Conservation (phyloP, 2,797 vertebrate species). For the Ptychadena robeensis region DNA sequence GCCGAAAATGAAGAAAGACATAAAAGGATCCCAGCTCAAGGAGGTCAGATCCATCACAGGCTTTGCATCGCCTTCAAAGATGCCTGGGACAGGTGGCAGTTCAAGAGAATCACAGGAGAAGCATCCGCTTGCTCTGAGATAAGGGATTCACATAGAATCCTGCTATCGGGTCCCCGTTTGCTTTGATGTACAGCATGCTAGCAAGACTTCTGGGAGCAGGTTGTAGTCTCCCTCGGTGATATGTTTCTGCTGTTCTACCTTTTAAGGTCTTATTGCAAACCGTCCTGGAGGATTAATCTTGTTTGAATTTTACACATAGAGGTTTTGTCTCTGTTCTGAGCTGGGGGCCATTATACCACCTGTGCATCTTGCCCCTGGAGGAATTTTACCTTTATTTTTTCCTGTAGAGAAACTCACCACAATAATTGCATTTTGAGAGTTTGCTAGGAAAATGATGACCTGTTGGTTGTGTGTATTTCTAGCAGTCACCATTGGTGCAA, state of each 20-base stretch:
- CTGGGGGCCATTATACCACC: slow-evolving; percentile 78
- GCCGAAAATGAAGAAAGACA: slow-evolving; percentile 98
- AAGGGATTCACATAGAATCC: slow-evolving; percentile 89
- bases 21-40: slow-evolving; percentile 95
- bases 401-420: too few species aligned
- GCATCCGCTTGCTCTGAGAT: slow-evolving; percentile 90
- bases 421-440: too few species aligned
- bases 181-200: slow-evolving; percentile 94
- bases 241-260: slow-evolving; percentile 80
- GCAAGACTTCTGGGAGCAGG: slow-evolving; percentile 78
- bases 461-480: too few species aligned
- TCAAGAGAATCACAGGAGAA: slow-evolving; percentile 93
- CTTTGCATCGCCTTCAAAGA: slow-evolving; percentile 98
- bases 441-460: too few species aligned
- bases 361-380: slow-evolving; percentile 71
- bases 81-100: slow-evolving; percentile 99
- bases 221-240: slow-evolving; percentile 69
- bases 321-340: slow-evolving; percentile 83
- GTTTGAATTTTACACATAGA: slow-evolving; percentile 88
- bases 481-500: too few species aligned
- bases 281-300: slow-evolving; percentile 89
- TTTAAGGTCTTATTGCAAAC: slow-evolving; percentile 91
- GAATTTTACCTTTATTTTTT: slow-evolving; percentile 50
- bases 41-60: slow-evolving; percentile 98
- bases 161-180: slow-evolving; percentile 81